A percentile compares a stretch with the other conserved stretches of the same genome.
phyloP scores from a whole-genome alignment of 1,140 invertebrate genomes.

The Ladona fulva region DNA sequence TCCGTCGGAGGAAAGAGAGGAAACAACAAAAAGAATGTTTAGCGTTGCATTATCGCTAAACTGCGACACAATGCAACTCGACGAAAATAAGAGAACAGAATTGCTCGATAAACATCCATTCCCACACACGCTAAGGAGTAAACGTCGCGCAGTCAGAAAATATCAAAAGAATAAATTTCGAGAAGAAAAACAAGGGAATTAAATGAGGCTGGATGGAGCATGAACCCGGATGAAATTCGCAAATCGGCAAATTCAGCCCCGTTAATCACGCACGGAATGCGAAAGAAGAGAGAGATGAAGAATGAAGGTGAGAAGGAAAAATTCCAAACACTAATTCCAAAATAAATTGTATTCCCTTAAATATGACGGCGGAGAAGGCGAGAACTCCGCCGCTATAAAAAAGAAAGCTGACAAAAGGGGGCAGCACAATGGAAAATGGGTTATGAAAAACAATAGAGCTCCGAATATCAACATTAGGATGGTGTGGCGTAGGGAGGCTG shows the following conservation, averaged over 20 bases:
- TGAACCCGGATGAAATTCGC: not conserved
- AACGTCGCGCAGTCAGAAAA: not conserved
- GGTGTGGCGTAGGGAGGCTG: not conserved
- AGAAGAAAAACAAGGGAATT: not conserved
- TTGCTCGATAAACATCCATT: not conserved
- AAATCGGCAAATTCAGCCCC: not conserved
- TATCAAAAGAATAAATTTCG: not conserved
- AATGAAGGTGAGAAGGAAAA: not conserved
- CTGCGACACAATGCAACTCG: not conserved
- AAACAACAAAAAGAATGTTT: not conserved
- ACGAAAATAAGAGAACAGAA: not conserved
- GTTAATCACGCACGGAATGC: not conserved
- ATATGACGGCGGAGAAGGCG: not conserved
- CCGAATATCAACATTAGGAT: not conserved
- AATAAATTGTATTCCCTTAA: not conserved
- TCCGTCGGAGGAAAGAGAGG: not conserved
- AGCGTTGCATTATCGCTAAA: not conserved
- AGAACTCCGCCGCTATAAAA: not conserved
- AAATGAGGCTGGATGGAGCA: not conserved
- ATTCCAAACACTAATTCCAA: not conserved
- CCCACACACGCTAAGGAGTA: not conserved
- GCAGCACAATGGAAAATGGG: not conserved
- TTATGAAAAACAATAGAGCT: not conserved
- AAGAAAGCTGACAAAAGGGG: not conserved
- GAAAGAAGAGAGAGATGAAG: not conserved